phyloP scores from a whole-genome alignment of 1,140 invertebrate species.

The Rhagoletis pomonella region DNA sequence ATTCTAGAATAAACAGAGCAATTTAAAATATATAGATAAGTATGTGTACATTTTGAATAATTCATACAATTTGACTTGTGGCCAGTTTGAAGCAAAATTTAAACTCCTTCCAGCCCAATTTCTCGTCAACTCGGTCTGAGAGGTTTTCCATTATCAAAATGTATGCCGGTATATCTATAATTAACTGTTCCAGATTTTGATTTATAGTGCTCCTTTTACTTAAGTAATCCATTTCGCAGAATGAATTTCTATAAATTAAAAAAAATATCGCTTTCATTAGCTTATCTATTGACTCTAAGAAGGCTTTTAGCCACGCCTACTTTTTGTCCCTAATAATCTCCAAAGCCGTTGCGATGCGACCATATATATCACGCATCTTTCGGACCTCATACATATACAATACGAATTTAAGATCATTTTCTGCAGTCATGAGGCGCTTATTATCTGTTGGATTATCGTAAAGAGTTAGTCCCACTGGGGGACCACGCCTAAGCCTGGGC shows the following conservation, averaged over 20 bases:
- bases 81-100: slow-evolving; percentile 83
- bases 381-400: slow-evolving; percentile 71
- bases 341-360: slow-evolving; percentile 65
- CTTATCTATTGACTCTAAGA: background rate
- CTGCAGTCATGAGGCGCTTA: slow-evolving; percentile 62
- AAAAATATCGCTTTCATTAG: background rate
- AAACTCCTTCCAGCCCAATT: slow-evolving; percentile 81
- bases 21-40: background rate
- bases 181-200: slow-evolving; percentile 78
- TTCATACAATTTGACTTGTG: slow-evolving; percentile 81
- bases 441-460: slow-evolving; percentile 67
- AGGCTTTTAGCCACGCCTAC: slow-evolving; percentile 55
- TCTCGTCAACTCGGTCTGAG: slow-evolving; percentile 78
- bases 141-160: slow-evolving; percentile 79
- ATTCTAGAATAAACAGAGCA: slow-evolving; percentile 72
- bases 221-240: slow-evolving; percentile 77
- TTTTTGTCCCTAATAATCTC: slow-evolving; percentile 71
- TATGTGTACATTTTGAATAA: background rate
- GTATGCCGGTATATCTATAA: slow-evolving; percentile 80
- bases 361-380: slow-evolving; percentile 71
- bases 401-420: slow-evolving; percentile 70
- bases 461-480: slow-evolving; percentile 65
- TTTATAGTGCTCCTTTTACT: slow-evolving; percentile 79
- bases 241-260: slow-evolving; percentile 75
- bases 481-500: slow-evolving; percentile 64